Base-by-base conservation (phyloP, 1,140 invertebrate genomes). In the Drosophila truncata region DNA sequence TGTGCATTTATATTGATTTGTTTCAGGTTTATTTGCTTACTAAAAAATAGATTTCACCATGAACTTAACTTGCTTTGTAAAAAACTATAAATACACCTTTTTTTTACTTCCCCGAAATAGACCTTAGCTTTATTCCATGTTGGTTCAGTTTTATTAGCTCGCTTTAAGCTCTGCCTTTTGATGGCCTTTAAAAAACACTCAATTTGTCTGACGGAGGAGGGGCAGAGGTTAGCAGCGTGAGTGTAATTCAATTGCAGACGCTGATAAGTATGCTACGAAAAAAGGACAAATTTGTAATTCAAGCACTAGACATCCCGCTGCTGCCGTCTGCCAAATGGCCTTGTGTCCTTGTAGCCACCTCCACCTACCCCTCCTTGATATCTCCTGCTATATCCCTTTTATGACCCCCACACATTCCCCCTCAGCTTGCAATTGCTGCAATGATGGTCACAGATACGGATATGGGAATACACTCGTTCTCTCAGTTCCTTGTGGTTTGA, bases 241-340 rank as follows among this genome's bases (percentile, higher is more conserved):
- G 13, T 11, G 2, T 25, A 50, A 46, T 39, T 70, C 65, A 70
- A 71, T 70, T 70, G 50, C 69, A 71, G 35, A 41, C 33, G 44
- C 69, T 72, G 52, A 72, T 72, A 72, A 72, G 66, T 72, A 72
- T 72, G 69, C 69, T 72, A 71, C 46, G 2, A 64, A 35, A 50
- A 67, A 29, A 42, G 23, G 46, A 20, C 29, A 67, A 52, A 44
- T 44, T 52, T 37, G 44, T 52, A 69, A 69, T 69, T 35, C 63
- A 46, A 52, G 27, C 65, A 69, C 62, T 69, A 54, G 66, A 67
- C 16, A 11, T 54, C 66, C 66, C 47, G 66, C 66, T 69, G 66
- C 41, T 39, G 37, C 18, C n/a, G 57, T 47, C 64, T 66, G 64
- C 64, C 64, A 63, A 58, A 63, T 66, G 64, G 58, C 64, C 64